Evolutionary conservation across 2,113 vertebrate genomes (phyloP).

Genomic region (Hemiprocne comata): DNA sequence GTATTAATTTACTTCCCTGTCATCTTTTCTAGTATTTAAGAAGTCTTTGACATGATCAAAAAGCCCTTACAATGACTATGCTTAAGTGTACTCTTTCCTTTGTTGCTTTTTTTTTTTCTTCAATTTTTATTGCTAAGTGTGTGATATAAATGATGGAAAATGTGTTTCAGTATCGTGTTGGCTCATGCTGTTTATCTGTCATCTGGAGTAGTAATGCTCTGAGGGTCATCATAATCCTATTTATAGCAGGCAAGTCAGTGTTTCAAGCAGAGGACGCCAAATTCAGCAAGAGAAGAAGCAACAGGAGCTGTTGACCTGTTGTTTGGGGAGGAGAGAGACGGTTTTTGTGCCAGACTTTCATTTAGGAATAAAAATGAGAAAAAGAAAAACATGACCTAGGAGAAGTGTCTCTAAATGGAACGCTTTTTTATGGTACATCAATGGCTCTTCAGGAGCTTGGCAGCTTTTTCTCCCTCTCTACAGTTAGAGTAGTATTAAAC

Average conservation of each 20-base stretch:
- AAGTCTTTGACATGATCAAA: neutral
- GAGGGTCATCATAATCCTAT: neutral
- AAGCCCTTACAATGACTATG: neutral
- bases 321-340: neutral
- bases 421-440: conserved; percentile 18
- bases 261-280: neutral
- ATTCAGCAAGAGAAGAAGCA: conserved; percentile 6
- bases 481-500: neutral
- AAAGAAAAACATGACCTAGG: conserved; percentile 2
- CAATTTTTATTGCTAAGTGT: neutral
- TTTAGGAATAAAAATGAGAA: conserved; percentile 28
- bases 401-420: conserved; percentile 8
- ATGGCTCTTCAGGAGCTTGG: conserved; percentile 19
- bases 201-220: neutral
- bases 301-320: conserved; percentile 6
- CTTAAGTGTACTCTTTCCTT: neutral
- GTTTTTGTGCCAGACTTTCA: neutral
- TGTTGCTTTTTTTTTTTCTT: neutral
- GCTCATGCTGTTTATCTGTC: neutral
- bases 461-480: conserved; percentile 1
- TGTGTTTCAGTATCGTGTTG: neutral
- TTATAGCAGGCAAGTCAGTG: neutral
- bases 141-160: neutral
- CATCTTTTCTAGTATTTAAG: neutral
- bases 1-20: neutral